Percentiles rank a stretch among this genome's conserved stretches.
Evolutionary conservation across 2,797 vertebrate species (phyloP).

Genomic region (Telmatherina bonti): DNA sequence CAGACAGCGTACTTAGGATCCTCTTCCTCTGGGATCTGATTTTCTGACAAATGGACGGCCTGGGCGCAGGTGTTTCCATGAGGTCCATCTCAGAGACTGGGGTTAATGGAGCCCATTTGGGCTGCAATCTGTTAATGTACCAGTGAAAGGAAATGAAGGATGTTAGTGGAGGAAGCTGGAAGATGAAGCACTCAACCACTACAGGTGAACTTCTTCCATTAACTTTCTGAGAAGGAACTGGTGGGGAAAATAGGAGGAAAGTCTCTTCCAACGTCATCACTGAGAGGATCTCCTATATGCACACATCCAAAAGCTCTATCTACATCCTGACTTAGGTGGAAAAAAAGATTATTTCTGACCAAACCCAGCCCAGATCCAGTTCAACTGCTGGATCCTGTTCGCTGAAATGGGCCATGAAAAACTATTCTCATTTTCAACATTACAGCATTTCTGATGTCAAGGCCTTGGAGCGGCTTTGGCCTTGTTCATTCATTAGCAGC

Average conservation of each 20-base stretch:
- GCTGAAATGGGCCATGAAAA: too few relatives aligned
- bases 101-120: constrained; percentile 57
- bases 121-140: constrained; percentile 53
- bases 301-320: too few relatives aligned
- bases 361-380: too few relatives aligned
- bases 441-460: too few relatives aligned
- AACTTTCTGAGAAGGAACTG: background rate
- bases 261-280: too few relatives aligned
- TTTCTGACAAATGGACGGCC: constrained; percentile 50
- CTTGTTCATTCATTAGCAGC: too few relatives aligned
- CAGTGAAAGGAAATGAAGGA: constrained; percentile 39
- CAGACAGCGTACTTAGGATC: constrained; percentile 20
- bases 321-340: too few relatives aligned
- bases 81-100: constrained; percentile 12
- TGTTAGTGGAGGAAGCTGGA: constrained; percentile 3
- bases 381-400: too few relatives aligned
- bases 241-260: background rate
- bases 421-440: too few relatives aligned
- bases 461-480: too few relatives aligned
- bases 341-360: too few relatives aligned
- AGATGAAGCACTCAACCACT: constrained; percentile 28
- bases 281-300: too few relatives aligned
- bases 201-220: constrained; percentile 25
- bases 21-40: constrained; percentile 10
- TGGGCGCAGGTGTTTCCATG: constrained; percentile 26